Evolutionary conservation across 2,888 invertebrate species (phyloP), one percentile per base, ranked within the genome.

Genomic region (Azorinus chamasolen): DNA sequence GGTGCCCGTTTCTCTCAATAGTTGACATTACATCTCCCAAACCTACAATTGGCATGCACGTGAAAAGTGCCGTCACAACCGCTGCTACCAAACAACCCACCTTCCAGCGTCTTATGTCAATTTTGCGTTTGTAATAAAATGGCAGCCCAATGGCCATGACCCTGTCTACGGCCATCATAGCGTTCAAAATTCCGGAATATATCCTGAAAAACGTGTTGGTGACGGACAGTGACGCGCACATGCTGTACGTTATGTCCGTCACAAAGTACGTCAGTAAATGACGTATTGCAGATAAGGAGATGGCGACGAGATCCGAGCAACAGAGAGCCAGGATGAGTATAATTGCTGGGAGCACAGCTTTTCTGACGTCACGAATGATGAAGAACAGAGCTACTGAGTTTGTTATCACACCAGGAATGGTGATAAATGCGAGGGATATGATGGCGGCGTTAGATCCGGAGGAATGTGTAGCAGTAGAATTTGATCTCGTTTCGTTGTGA

Each of bases 291-390:
- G 79, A 72, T 24, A 75, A 75, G 2, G 22, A 27, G 1, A 76
- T 62, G 16, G 75, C 69, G 4, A 46, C 55, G 2, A 80, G 53
- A 25, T 80, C 76, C 2, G 65, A 27, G 12, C 25, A 18, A 41
- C 72, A 72, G 3, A 80, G 63, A 1, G 58, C 68, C 1, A 72
- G 27, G 5, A 80, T 24, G 10, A 80, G 39, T 12, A 80, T 39
- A 10, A 80, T 72, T 10, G 79, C 79, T 0, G 79, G 79, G 20
- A 76, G 65, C 2, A 76, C 48, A 1, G 79, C 79, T 61, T 80
- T 80, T 54, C 45, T 68, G 27, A 80, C 53, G 55, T 80, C 79
- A 22, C 69, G 51, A 0, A 72, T 57, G 45, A 80, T 76, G 14
- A 76, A 70, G 18, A 41, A 57, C 22, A 80, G 24, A 0, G 76